Base-by-base conservation (phyloP, 1,140 invertebrate species). In the Drosophila ambigua region DNA sequence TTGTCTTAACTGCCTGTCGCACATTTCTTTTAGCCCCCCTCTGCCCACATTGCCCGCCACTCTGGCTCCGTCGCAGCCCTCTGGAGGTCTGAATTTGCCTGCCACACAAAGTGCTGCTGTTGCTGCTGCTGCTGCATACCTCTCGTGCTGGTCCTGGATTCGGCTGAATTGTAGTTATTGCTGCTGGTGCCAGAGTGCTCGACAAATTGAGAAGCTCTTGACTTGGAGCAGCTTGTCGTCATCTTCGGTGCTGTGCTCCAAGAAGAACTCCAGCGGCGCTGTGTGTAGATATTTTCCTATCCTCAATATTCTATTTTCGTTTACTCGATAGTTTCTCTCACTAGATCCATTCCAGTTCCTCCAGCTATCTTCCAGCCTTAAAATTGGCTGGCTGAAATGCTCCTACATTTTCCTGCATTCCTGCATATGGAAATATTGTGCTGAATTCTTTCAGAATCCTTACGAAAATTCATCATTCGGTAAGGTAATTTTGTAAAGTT, bases 1-100 rank as follows among this genome's bases (percentile, higher is more conserved):
- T 84, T 84, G 81, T 84, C 77, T 84, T 84, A 81, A 87, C 77
- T 69, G 78, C 77, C 77, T 68, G 79, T 71, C 49, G 48, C 45
- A 46, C 62, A 73, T 15, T 71, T 64, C 71, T 64, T 59, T 28
- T 49, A 54, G 43, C 43, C 35, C 11, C 9, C 31, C 9, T 9
- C 31, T 9, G 0, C 31, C 9, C 31, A 20, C 20, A 1, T 24
- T 24, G 23, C 23, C 23, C 23, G 2, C 23, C 23, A 24, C 23
- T 24, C 23, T 24, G 23, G 23, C 23, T 24, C 4, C 8, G 1
- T 9, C 3, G 31, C 31, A 9, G 51, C 28, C 35, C 35, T 20
- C 43, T 53, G 31, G 51, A 39, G 31, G 45, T 58, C 61, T 52
- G 46, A 82, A 83, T 82, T 83, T 82, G 79, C 72, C 75, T 79